phyloP scores from a whole-genome alignment of 2,797 vertebrate species.

The Acanthopagrus latus region DNA sequence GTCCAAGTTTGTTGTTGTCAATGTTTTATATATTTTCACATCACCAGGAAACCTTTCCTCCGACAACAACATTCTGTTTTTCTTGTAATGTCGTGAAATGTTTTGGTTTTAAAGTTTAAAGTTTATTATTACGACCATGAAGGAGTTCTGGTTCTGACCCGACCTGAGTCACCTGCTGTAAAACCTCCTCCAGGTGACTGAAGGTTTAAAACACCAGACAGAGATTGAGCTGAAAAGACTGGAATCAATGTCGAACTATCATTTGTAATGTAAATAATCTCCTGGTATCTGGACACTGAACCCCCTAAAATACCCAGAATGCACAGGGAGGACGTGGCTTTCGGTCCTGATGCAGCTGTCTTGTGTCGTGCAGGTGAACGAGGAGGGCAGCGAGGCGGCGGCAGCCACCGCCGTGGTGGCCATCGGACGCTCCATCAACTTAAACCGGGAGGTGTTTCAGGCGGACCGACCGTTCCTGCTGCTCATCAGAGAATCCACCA shows the following conservation, averaged over 20 bases:
- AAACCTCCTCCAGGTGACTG: too few species aligned
- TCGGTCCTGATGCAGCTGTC: background rate
- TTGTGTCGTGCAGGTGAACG: conserved; percentile 89
- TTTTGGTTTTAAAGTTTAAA: too few species aligned
- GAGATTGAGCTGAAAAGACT: background rate
- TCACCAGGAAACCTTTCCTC: too few species aligned
- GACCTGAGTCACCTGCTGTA: too few species aligned
- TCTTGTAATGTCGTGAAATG: too few species aligned
- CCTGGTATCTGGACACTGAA: too few species aligned
- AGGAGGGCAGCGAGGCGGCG: conserved; percentile 94
- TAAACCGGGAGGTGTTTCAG: conserved; percentile 85
- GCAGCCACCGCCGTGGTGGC: conserved; percentile 84
- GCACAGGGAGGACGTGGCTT: background rate
- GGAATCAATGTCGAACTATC: background rate
- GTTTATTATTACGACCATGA: too few species aligned
- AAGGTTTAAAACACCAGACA: too few species aligned
- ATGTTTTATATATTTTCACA: too few species aligned
- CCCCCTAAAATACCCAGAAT: background rate
- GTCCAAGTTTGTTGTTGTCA: too few species aligned
- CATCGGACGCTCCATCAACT: conserved; percentile 89
- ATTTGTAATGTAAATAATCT: background rate
- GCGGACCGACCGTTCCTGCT: conserved; percentile 93
- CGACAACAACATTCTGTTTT: too few species aligned
- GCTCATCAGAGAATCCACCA: conserved; percentile 90
- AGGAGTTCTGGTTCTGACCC: too few species aligned